These are phyloP conservation scores for Gobiocypris rarus DNA, from an alignment of 2,113 vertebrate genomes.

Conservation along the genomic window DNA sequence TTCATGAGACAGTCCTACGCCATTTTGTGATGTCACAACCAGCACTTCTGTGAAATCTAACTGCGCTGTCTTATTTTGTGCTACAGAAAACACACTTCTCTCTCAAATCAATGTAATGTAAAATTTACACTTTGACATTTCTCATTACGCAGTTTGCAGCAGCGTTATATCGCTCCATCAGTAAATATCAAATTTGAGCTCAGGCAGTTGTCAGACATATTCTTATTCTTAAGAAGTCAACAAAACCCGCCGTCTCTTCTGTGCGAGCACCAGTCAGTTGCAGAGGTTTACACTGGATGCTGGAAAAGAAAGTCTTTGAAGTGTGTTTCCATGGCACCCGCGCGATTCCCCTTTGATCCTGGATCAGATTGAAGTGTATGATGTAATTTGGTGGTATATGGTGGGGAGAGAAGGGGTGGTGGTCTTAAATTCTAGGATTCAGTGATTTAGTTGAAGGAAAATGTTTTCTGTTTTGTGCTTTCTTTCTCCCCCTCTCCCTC, in stretches of 20 bases:
- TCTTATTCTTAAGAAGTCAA: slow-evolving; percentile 43
- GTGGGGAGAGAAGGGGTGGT: slow-evolving; percentile 11
- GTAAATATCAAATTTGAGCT: slow-evolving; percentile 38
- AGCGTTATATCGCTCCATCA: background rate
- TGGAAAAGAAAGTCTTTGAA: slow-evolving; percentile 46
- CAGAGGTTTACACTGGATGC: slow-evolving; percentile 35
- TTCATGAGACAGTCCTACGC: background rate
- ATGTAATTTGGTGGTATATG: slow-evolving; percentile 47
- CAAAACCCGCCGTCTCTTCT: slow-evolving; percentile 32
- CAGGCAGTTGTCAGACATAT: slow-evolving; percentile 32
- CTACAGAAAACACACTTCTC: background rate
- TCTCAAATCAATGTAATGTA: background rate
- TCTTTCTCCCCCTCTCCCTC: background rate
- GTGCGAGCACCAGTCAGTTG: slow-evolving; percentile 28
- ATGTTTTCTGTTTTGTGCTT: slow-evolving; percentile 17
- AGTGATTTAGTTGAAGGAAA: slow-evolving; percentile 37
- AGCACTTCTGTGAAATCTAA: background rate
- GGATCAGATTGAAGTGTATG: slow-evolving; percentile 58
- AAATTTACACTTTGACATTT: slow-evolving; percentile 11
- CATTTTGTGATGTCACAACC: background rate
- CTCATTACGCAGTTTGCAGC: background rate
- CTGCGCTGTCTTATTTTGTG: background rate
- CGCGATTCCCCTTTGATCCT: slow-evolving; percentile 55
- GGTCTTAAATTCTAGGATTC: slow-evolving; percentile 33
- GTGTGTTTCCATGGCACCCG: slow-evolving; percentile 55